Percentiles rank a stretch among this genome's conserved stretches.
Evolutionary conservation across 2,797 vertebrate species (phyloP).

Genomic region (Rousettus madagascariensis): DNA sequence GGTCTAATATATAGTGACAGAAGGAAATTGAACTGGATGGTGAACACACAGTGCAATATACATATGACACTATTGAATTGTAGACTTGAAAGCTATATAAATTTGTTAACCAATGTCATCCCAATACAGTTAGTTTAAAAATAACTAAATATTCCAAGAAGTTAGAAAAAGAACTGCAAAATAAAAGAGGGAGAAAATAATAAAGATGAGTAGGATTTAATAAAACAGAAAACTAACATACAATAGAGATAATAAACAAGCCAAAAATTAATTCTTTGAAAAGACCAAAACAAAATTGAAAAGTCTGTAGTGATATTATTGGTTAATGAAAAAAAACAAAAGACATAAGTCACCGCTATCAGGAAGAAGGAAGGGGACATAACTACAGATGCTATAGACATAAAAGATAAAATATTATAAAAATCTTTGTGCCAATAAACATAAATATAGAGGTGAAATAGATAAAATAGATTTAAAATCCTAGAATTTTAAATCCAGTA

Average conservation of each 20-base stretch:
- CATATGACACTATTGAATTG: too few species aligned
- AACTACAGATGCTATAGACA: not conserved
- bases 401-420: not conserved
- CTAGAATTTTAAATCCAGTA: not conserved
- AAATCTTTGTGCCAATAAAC: not conserved
- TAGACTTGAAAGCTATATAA: too few species aligned
- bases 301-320: not conserved
- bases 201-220: not conserved
- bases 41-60: too few species aligned
- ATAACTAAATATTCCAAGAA: not conserved
- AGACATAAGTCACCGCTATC: not conserved
- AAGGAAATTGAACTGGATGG: too few species aligned
- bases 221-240: not conserved
- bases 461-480: not conserved
- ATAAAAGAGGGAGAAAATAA: not conserved
- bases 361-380: not conserved
- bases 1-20: too few species aligned
- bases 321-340: not conserved
- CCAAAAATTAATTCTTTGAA: not conserved
- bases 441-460: not conserved
- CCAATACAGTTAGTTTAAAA: too few species aligned
- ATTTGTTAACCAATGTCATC: too few species aligned
- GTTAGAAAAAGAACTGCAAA: not conserved
- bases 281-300: not conserved
- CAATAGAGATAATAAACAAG: not conserved